Conservation (phyloP, 2,888 invertebrate genomes). For the Phorcus lineatus region DNA sequence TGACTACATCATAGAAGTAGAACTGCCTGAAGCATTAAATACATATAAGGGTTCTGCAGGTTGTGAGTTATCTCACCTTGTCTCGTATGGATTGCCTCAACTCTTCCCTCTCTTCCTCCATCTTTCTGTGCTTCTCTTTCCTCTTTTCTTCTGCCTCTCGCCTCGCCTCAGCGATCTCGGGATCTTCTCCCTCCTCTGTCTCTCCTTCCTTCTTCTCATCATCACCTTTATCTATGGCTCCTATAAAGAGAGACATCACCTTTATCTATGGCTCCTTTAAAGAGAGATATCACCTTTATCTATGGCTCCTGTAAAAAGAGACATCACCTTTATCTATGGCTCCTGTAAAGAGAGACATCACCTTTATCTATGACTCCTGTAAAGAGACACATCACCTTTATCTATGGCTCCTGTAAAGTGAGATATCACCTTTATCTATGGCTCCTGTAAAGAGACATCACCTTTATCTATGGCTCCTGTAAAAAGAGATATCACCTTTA, state of each 20-base stretch:
- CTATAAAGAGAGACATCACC: slow-evolving; percentile 39
- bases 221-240: slow-evolving; percentile 71
- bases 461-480: no score
- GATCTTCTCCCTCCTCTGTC: slow-evolving; percentile 83
- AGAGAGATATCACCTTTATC: not conserved
- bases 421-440: no score
- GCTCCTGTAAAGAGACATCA: no score
- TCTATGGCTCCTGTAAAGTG: no score
- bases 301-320: not conserved
- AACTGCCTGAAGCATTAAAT: no score
- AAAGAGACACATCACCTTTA: no score
- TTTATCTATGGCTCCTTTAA: not conserved
- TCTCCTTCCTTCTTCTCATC: slow-evolving; percentile 78
- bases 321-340: not conserved
- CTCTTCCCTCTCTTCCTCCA: slow-evolving; percentile 99
- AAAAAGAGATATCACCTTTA: no score
- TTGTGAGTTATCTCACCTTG: slow-evolving; percentile 83
- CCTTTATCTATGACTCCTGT: no score
- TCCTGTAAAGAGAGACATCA: not conserved
- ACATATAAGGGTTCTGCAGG: no score
- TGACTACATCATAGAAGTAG: no score
- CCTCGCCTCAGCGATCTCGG: slow-evolving; percentile 98
- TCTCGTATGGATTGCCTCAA: slow-evolving; percentile 99
- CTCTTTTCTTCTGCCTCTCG: slow-evolving; percentile 97
- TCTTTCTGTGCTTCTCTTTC: slow-evolving; percentile 99